Conservation (phyloP, 2,113 vertebrate genomes). For the Promerops cafer region DNA sequence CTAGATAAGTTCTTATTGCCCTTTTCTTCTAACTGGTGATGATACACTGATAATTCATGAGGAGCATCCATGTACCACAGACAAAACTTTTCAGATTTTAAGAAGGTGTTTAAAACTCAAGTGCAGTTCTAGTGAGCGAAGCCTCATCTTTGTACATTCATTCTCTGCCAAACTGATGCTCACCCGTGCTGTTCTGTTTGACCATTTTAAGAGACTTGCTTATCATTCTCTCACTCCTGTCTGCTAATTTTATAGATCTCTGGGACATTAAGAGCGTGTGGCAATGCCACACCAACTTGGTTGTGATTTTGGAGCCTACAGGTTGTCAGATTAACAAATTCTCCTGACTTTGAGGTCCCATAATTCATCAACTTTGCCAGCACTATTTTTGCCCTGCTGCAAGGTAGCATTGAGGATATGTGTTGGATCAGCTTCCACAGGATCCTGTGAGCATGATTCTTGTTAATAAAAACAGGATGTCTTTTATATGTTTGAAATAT, state of each 20-base stretch:
- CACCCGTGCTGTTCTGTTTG: background rate
- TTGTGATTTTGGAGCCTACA: background rate
- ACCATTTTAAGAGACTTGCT: background rate
- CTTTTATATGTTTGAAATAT: background rate
- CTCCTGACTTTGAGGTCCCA: background rate
- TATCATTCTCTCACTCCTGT: background rate
- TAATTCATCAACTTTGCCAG: background rate
- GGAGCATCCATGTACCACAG: background rate
- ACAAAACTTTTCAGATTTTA: background rate
- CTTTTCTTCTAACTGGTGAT: background rate
- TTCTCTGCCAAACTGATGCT: background rate
- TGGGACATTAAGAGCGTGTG: background rate
- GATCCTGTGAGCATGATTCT: background rate
- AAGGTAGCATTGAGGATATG: background rate
- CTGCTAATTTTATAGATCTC: background rate
- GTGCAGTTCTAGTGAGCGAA: background rate
- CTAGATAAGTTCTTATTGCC: background rate
- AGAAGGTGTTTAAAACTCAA: background rate
- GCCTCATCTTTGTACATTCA: background rate
- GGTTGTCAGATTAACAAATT: background rate
- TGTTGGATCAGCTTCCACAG: background rate
- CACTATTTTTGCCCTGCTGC: background rate
- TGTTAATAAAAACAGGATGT: background rate
- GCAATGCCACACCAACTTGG: background rate
- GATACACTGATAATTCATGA: background rate